Evolutionary conservation across 2,113 vertebrate genomes (phyloP).

Genomic region (Narcine bancroftii): DNA sequence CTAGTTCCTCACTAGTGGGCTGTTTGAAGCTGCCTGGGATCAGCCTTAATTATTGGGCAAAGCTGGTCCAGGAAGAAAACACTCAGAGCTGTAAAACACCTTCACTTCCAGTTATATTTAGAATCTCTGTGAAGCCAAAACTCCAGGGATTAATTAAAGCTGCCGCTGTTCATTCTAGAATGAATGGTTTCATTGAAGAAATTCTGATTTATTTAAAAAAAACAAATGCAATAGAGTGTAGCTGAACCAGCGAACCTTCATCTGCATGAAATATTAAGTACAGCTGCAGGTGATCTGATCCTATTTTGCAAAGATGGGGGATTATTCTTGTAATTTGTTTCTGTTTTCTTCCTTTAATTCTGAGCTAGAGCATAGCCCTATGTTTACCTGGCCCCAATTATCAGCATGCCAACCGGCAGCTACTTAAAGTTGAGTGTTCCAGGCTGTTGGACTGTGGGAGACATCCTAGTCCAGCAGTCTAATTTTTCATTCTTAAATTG

Average conservation of each 20-base stretch:
- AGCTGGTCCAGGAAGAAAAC: slow-evolving; percentile 5
- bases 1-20: background rate
- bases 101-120: slow-evolving; percentile 23
- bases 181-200: slow-evolving; percentile 5
- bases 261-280: slow-evolving; percentile 33
- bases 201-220: too few species aligned
- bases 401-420: background rate
- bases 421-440: background rate
- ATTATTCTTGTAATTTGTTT: background rate
- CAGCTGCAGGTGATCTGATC: background rate
- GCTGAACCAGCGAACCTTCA: background rate
- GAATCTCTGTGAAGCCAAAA: background rate
- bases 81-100: slow-evolving; percentile 10
- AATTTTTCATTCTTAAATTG: background rate
- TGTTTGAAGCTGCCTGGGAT: background rate
- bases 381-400: background rate
- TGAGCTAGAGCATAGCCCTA: background rate
- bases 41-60: slow-evolving; percentile 21
- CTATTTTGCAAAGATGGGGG: background rate
- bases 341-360: background rate
- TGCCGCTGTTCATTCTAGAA: background rate
- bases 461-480: background rate
- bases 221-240: background rate
- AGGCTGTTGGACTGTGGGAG: background rate
- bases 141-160: slow-evolving; percentile 25